Evolutionary conservation across 37 sponge, comb jelly and placozoan species (phyloP).

Genomic region (Mnemiopsis leidyi): DNA sequence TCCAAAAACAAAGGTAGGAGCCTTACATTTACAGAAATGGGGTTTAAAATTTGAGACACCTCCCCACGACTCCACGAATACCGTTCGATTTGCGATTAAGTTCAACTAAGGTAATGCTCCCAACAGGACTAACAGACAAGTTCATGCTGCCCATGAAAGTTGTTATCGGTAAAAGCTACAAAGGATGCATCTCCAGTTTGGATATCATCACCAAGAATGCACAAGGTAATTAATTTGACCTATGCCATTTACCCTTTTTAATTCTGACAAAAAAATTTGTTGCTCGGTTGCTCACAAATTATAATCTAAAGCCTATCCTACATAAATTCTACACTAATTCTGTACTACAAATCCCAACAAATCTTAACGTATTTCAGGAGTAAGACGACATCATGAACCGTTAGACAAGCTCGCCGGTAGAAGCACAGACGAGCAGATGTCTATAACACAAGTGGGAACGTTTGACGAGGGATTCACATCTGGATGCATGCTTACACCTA

Average conservation of each 20-base stretch:
- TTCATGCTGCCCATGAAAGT: constrained; percentile 57
- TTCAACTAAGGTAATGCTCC: not conserved
- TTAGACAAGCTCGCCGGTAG: not conserved
- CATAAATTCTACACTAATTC: not conserved
- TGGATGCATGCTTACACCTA: constrained; percentile 62
- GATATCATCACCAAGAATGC: constrained; percentile 56
- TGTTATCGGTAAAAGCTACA: not conserved
- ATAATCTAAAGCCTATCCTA: not conserved
- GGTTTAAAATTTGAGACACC: too few species aligned
- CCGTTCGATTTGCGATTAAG: not conserved
- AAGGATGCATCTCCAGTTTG: constrained; percentile 59
- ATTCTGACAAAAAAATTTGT: too few species aligned
- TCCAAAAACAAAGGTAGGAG: too few species aligned
- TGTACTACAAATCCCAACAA: not conserved
- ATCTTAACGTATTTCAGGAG: not conserved
- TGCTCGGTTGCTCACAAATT: not conserved
- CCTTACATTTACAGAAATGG: too few species aligned
- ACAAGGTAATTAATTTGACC: constrained; percentile 11
- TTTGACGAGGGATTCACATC: constrained; percentile 11
- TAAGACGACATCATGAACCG: constrained; percentile 1
- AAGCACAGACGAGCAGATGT: not conserved
- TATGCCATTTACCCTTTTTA: too few species aligned
- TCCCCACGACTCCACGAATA: too few species aligned
- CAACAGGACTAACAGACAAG: constrained; percentile 26
- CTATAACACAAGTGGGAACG: not conserved